phyloP scores from a whole-genome alignment of 2,888 invertebrate species.

The Drosophila villosipedis region DNA sequence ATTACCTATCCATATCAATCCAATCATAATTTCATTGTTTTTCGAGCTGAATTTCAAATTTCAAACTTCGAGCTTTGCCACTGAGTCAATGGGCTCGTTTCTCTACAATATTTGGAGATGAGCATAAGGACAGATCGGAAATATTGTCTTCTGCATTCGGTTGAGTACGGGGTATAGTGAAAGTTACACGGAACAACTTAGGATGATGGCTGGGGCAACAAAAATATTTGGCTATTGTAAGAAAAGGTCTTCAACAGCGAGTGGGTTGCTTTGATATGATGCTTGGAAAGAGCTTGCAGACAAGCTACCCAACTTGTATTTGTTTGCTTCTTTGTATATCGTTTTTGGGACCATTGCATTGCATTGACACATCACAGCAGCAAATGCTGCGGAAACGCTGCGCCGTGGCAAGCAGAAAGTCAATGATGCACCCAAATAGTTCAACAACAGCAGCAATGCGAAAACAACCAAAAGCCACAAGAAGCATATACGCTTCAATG shows the following conservation, averaged over 20 bases:
- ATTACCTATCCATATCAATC: no score
- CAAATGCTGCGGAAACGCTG: not conserved
- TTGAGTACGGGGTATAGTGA: not conserved
- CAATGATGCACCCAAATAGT: constrained; percentile 2
- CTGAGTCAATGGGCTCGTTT: not conserved
- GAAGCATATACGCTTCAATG: not conserved
- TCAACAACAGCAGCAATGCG: not conserved
- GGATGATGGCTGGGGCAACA: not conserved
- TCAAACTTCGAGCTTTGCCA: not conserved
- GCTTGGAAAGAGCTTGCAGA: not conserved
- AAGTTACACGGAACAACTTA: not conserved
- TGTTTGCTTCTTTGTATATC: constrained; percentile 1
- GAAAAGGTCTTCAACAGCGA: not conserved
- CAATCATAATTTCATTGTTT: not conserved
- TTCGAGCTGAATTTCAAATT: not conserved
- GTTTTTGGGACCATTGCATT: not conserved
- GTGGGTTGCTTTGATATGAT: not conserved
- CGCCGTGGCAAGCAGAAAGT: not conserved
- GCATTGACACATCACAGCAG: constrained; percentile 3
- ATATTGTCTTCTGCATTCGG: not conserved
- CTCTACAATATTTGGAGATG: not conserved
- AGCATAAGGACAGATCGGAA: not conserved
- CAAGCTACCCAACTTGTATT: not conserved
- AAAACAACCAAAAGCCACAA: constrained; percentile 1
- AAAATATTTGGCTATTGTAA: not conserved